phyloP scores from a whole-genome alignment of 2,888 invertebrate species.

The Lasius platythorax region DNA sequence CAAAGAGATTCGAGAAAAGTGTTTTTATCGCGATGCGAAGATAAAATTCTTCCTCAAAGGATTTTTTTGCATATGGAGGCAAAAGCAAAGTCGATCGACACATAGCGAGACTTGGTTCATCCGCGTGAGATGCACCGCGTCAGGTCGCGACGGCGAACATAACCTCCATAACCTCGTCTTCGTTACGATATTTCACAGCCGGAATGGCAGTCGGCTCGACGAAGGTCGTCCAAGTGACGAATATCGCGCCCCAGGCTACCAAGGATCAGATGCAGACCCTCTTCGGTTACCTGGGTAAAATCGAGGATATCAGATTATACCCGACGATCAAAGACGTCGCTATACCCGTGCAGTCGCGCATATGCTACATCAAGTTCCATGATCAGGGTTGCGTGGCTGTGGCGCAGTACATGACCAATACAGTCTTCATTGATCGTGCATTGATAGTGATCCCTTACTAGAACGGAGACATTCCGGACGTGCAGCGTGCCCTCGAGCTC shows the following conservation, averaged over 20 bases:
- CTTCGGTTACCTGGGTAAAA: constrained; percentile 97
- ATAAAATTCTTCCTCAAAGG: background rate
- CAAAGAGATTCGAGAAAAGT: background rate
- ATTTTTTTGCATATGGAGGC: background rate
- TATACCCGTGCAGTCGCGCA: constrained; percentile 95
- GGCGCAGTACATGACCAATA: constrained; percentile 99
- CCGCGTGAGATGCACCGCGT: background rate
- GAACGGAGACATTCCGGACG: constrained; percentile 97
- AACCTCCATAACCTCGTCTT: constrained; percentile 54
- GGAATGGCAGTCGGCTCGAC: constrained; percentile 91
- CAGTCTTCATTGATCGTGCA: constrained; percentile 99
- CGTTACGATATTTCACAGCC: background rate
- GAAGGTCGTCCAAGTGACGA: constrained; percentile 97
- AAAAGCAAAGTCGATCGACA: background rate
- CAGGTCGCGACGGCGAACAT: background rate
- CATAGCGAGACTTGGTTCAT: background rate
- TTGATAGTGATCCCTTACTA: constrained; percentile 97
- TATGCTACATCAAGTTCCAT: constrained; percentile 98
- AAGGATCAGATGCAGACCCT: constrained; percentile 99
- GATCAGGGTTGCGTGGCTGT: constrained; percentile 95
- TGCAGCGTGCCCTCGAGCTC: constrained; percentile 96
- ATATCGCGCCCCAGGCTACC: constrained; percentile 98
- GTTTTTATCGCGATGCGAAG: background rate
- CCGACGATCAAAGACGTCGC: constrained; percentile 97
- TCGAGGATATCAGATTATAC: constrained; percentile 97